Conservation (phyloP, 1,140 invertebrate species). For the Zaprionus gabonicus region DNA sequence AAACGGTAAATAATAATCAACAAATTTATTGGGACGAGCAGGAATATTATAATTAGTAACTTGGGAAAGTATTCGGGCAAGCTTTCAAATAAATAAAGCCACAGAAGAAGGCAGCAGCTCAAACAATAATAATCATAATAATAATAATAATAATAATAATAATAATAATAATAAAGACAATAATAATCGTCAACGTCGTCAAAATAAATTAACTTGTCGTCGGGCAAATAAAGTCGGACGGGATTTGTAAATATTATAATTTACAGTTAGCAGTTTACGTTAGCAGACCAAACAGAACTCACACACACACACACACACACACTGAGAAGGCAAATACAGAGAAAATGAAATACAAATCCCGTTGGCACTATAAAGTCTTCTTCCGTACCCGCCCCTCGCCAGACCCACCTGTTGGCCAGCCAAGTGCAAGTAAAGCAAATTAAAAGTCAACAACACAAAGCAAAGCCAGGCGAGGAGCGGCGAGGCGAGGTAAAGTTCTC, state of each 20-base stretch:
- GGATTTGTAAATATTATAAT: constrained; percentile 57
- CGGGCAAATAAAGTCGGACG: constrained; percentile 38
- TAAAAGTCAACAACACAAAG: constrained; percentile 73
- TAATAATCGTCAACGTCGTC: not conserved
- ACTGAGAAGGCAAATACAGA: constrained; percentile 40
- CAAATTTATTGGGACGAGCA: constrained; percentile 5
- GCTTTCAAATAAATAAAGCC: constrained; percentile 28
- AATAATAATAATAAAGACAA: constrained; percentile 39
- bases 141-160: constrained; percentile 36
- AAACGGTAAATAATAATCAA: constrained; percentile 65
- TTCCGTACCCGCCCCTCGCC: not conserved
- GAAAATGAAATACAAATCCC: constrained; percentile 66
- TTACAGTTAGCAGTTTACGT: constrained; percentile 72
- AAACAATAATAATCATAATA: constrained; percentile 60
- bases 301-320: not conserved
- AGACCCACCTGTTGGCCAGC: constrained; percentile 51
- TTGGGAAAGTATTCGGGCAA: constrained; percentile 32
- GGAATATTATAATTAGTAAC: constrained; percentile 39
- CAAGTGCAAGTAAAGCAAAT: constrained; percentile 58
- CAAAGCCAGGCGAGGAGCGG: constrained; percentile 16
- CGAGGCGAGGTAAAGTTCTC: not conserved
- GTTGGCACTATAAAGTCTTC: constrained; percentile 8
- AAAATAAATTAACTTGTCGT: constrained; percentile 75
- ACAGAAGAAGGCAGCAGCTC: constrained; percentile 5
- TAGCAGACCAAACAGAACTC: constrained; percentile 3